A percentile compares a stretch with the other conserved stretches of the same genome.
Evolutionary conservation across 1,140 invertebrate genomes (phyloP).

Genomic region (Brachionus angularis): DNA sequence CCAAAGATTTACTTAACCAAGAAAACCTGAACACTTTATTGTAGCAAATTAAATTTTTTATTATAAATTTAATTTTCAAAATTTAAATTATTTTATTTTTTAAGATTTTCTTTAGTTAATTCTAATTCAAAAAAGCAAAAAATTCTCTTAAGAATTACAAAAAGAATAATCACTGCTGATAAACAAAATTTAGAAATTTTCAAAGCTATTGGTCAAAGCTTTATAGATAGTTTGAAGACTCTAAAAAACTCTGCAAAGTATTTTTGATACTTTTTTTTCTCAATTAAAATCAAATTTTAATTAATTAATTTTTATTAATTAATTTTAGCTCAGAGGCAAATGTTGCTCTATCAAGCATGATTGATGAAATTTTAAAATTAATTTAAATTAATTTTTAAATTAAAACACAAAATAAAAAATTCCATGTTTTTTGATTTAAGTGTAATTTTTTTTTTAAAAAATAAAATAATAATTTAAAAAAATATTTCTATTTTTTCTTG

Average conservation of each 20-base stretch:
- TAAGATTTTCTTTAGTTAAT: constrained; percentile 21
- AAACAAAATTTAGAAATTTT: constrained; percentile 29
- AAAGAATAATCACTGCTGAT: constrained; percentile 52
- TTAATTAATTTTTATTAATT: background rate
- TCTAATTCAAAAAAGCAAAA: constrained; percentile 57
- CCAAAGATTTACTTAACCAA: constrained; percentile 51
- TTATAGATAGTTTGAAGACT: constrained; percentile 26
- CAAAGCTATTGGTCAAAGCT: constrained; percentile 18
- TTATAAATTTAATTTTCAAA: background rate
- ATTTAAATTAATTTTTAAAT: background rate
- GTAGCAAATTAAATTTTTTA: constrained; percentile 15
- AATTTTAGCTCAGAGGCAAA: constrained; percentile 22
- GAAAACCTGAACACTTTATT: constrained; percentile 51
- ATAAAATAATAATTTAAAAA: no score
- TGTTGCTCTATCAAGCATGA: constrained; percentile 9
- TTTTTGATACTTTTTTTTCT: background rate
- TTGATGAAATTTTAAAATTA: constrained; percentile 39
- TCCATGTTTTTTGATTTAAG: no score
- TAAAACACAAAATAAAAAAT: no score
- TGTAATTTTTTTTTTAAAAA: no score
- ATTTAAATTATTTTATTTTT: constrained; percentile 6
- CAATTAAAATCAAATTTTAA: background rate
- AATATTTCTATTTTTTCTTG: no score
- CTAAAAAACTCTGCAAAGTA: constrained; percentile 40
- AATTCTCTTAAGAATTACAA: constrained; percentile 54